Evolutionary conservation across 2,888 invertebrate species (phyloP), one percentile per base, ranked within the genome.

Genomic region (Yponomeuta cagnagella): DNA sequence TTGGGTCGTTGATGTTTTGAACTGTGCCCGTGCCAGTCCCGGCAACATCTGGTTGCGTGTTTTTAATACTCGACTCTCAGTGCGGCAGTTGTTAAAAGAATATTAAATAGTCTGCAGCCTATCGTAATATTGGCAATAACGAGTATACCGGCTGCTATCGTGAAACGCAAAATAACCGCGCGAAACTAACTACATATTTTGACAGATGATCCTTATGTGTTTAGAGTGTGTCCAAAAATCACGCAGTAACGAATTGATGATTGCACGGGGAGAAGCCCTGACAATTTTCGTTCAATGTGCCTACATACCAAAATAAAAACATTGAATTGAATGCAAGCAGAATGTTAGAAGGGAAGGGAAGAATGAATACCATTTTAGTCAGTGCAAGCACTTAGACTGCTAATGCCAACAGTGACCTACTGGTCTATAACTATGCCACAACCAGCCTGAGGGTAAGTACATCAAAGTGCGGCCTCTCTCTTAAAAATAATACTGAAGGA

Each of bases 61-160:
- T 76, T 68, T 76, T 75, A 76, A 75, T 77, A 76, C 76, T 77
- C 43, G 4, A 64, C 10, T 76, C 77, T 76, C 76, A 73, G 74
- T 74, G 74, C 75, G 76, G 70, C 74, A 76, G 74, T 73, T 31
- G 64, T 64, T 64, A 64, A 31, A 31, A 64, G n/a, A 64, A 64
- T 64, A 64, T 64, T 43, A 43, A 43, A 43, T 43, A 43, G 43
- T 43, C 10, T 31, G 23, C 30, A 64, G 64, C 10, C 31, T 64
- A 23, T 31, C 15, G 52, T 58, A 15, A 58, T 43, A 43, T 58
- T 58, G 52, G 52, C 15, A 58, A 15, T 58, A 58, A 15, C 52
- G 15, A 58, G 43, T 43, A 3, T 43, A 43, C 43, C 43, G 43
- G 43, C 43, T 43, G 9, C 9, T 43, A 6, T 43, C 43, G 6